Conservation (phyloP, 2,797 vertebrate genomes). For the Limnodromus scolopaceus region DNA sequence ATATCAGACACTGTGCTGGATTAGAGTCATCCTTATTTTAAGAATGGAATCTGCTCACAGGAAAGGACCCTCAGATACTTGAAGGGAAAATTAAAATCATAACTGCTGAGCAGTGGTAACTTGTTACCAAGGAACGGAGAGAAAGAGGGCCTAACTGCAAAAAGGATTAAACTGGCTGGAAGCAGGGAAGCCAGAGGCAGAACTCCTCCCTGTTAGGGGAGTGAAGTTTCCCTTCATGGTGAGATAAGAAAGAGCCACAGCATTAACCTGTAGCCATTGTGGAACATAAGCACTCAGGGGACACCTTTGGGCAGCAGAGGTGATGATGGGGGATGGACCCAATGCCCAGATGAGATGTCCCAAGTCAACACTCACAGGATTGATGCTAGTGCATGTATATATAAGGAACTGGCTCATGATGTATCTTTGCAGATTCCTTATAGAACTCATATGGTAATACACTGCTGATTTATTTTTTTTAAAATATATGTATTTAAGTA, state of each 20-base stretch:
- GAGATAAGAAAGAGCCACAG: neutral
- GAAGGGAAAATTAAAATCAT: neutral
- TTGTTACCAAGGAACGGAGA: neutral
- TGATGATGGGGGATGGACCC: neutral
- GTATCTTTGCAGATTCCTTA: neutral
- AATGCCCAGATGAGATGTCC: neutral
- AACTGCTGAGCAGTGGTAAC: neutral
- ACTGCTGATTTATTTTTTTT: too few species aligned
- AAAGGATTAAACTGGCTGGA: neutral
- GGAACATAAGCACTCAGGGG: neutral
- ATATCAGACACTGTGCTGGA: neutral
- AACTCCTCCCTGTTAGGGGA: neutral
- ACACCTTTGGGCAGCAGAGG: neutral
- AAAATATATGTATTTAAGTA: neutral
- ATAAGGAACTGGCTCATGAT: neutral
- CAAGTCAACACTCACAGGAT: rapidly evolving
- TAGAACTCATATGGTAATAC: neutral
- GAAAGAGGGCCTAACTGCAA: neutral
- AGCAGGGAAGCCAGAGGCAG: neutral
- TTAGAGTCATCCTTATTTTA: neutral
- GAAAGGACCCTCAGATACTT: too few species aligned
- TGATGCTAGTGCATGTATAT: neutral
- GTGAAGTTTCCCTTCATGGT: neutral
- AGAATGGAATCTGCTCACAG: neutral
- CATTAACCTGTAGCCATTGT: neutral